Evolutionary conservation across 2,113 vertebrate genomes (phyloP).

Genomic region (Corynorhinus townsendii): DNA sequence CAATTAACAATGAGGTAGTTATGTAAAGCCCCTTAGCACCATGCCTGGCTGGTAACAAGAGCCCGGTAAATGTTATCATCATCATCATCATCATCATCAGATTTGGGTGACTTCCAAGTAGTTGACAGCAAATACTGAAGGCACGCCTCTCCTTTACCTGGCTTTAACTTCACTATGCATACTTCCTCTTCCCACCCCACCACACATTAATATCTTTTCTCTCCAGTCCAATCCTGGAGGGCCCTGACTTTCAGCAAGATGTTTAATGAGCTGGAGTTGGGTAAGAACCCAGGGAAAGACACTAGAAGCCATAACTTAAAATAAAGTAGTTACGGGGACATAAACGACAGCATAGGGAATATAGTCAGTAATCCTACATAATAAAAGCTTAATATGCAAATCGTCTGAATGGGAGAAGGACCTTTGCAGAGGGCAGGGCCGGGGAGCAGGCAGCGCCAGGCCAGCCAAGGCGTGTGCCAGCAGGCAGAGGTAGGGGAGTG

Average conservation of each 20-base stretch:
- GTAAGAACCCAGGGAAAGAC: background rate
- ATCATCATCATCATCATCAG: background rate
- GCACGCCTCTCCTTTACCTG: background rate
- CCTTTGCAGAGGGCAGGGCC: accelerated
- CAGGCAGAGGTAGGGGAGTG: too few relatives aligned
- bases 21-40: background rate
- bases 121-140: background rate
- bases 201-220: background rate
- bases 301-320: background rate
- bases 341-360: background rate
- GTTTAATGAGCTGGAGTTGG: background rate
- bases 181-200: background rate
- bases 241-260: background rate
- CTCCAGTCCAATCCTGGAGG: background rate
- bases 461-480: too few relatives aligned
- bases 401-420: too few relatives aligned
- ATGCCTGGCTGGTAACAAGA: background rate
- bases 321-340: background rate
- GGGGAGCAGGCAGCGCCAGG: too few relatives aligned
- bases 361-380: background rate
- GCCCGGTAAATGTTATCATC: background rate
- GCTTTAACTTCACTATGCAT: background rate
- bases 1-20: background rate
- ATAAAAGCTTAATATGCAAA: too few relatives aligned
- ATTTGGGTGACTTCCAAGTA: background rate